Evolutionary conservation across 92 coral and sea anemone species (phyloP).

Genomic region (Porites lobata): DNA sequence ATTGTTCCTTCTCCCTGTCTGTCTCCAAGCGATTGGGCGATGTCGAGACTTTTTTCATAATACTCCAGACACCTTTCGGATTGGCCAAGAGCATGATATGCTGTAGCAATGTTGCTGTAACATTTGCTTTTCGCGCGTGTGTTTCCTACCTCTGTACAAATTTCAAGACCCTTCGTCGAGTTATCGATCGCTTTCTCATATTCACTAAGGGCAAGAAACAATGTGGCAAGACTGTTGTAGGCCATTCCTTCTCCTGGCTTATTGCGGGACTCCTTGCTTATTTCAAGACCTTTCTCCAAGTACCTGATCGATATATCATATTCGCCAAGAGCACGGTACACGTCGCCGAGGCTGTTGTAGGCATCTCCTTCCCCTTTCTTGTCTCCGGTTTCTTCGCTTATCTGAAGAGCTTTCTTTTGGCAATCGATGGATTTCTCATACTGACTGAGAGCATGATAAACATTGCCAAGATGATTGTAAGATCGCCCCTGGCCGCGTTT

Average conservation of each 20-base stretch:
- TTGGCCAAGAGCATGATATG: slow-evolving; percentile 35
- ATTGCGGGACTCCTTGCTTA: slow-evolving; percentile 9
- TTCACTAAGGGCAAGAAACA: slow-evolving; percentile 25
- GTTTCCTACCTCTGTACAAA: slow-evolving; percentile 5
- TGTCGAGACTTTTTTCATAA: slow-evolving; percentile 37
- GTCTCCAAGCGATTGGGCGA: slow-evolving; percentile 11
- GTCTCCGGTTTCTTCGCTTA: slow-evolving; percentile 28
- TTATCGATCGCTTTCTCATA: slow-evolving; percentile 28
- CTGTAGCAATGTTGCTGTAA: slow-evolving; percentile 16
- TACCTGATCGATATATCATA: slow-evolving; percentile 29
- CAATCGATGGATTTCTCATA: slow-evolving; percentile 29
- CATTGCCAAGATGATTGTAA: slow-evolving; percentile 19
- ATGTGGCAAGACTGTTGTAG: slow-evolving; percentile 20
- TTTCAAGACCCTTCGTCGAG: slow-evolving; percentile 20
- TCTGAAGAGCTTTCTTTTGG: slow-evolving; percentile 29
- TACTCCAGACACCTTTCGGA: slow-evolving; percentile 41
- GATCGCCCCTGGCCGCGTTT: slow-evolving; percentile 15
- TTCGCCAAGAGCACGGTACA: slow-evolving; percentile 31
- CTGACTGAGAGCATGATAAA: neutral
- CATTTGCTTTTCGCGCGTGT: neutral
- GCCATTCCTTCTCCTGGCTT: slow-evolving; percentile 15
- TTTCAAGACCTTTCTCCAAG: slow-evolving; percentile 23
- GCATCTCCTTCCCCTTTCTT: slow-evolving; percentile 19
- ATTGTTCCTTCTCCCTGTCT: slow-evolving; percentile 11
- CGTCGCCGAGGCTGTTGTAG: slow-evolving; percentile 35